These are phyloP conservation scores for Rhegmatorhina hoffmannsi DNA, from an alignment of 2,113 vertebrate genomes.

Conservation along the genomic window DNA sequence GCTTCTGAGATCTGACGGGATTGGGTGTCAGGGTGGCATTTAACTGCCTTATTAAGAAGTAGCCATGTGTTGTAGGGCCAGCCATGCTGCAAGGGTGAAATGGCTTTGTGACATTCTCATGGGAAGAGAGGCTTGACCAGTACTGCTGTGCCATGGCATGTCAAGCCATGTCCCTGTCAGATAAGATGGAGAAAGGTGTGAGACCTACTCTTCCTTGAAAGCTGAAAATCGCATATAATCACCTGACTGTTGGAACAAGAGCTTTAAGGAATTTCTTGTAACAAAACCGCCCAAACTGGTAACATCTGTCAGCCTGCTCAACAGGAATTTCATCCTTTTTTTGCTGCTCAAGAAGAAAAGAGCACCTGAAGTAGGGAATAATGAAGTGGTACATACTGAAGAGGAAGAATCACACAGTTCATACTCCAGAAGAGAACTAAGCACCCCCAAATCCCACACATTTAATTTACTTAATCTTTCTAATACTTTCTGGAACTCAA, in stretches of 20 bases:
- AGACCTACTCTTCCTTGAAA: not conserved
- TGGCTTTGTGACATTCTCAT: accelerated
- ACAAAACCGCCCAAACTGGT: not conserved
- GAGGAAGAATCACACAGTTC: not conserved
- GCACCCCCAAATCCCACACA: not conserved
- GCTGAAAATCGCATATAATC: not conserved
- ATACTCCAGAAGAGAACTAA: not conserved
- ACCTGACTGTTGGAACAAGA: not conserved
- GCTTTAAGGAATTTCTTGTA: not conserved
- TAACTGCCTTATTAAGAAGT: not conserved
- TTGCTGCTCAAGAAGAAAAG: not conserved
- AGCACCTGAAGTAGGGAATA: not conserved
- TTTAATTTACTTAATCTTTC: not conserved
- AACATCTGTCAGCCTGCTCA: not conserved
- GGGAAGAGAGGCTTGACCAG: not conserved
- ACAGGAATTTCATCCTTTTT: not conserved
- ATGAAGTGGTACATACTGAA: not conserved
- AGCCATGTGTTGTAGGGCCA: not conserved
- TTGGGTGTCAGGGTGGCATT: no score
- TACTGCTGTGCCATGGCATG: not conserved
- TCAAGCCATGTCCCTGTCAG: not conserved
- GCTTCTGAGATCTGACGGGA: no score
- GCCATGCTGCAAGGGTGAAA: not conserved
- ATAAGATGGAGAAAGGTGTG: not conserved
- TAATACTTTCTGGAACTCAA: not conserved